These are phyloP conservation scores for Oryctes rhinoceros DNA, from an alignment of 1,140 invertebrate genomes.

Conservation along the genomic window DNA sequence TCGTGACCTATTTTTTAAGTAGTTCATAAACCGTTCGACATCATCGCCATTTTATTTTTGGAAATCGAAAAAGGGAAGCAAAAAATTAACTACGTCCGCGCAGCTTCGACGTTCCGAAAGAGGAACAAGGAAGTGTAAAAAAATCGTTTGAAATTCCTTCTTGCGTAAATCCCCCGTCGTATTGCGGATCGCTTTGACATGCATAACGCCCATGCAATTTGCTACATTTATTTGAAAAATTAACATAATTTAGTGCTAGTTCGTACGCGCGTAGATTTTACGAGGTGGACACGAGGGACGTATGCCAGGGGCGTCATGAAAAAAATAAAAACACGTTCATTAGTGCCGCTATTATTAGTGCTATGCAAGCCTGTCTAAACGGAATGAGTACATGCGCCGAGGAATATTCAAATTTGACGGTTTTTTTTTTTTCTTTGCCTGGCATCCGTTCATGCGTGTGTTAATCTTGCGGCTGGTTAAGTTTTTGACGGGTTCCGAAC, in stretches of 20 bases:
- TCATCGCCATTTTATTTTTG: slow-evolving; percentile 28
- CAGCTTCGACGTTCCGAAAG: not conserved
- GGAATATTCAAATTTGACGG: too few species aligned
- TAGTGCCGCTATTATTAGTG: too few species aligned
- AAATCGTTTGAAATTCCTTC: slow-evolving; percentile 28
- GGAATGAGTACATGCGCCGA: too few species aligned
- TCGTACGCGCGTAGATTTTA: not conserved
- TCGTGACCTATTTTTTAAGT: slow-evolving; percentile 4
- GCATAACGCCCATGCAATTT: not conserved
- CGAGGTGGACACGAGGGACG: not conserved
- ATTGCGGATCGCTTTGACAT: too few species aligned
- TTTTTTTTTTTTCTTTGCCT: too few species aligned
- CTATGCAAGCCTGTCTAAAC: too few species aligned
- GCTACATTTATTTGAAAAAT: not conserved
- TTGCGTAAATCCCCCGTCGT: not conserved
- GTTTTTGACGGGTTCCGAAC: too few species aligned
- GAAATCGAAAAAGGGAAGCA: not conserved
- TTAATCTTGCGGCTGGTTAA: too few species aligned
- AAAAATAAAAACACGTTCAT: too few species aligned
- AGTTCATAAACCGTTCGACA: not conserved
- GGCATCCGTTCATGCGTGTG: too few species aligned
- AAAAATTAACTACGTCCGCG: not conserved
- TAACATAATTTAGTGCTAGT: not conserved
- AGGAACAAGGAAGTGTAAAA: slow-evolving; percentile 22
- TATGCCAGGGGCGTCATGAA: too few species aligned